Conservation (phyloP, 2,797 vertebrate species). For the Macrochelys suwanniensis region DNA sequence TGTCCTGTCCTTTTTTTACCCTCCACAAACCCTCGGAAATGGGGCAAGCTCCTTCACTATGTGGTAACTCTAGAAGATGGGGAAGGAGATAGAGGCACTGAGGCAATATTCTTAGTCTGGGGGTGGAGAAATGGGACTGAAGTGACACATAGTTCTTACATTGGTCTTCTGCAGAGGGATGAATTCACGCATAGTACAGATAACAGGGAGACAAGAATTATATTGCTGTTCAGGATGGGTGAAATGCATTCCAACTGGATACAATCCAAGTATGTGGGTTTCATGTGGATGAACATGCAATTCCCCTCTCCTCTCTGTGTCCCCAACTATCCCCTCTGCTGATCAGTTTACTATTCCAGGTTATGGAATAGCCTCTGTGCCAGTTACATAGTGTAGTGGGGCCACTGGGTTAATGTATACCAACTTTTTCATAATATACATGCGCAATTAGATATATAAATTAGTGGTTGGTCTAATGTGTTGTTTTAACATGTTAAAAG, state of each 20-base stretch:
- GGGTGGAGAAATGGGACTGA: neutral
- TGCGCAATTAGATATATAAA: constrained; percentile 8
- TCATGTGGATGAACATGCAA: neutral
- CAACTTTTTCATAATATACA: neutral
- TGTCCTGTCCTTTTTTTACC: neutral
- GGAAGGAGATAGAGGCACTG: neutral
- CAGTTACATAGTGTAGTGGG: neutral
- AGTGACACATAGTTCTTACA: neutral
- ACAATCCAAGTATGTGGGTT: neutral
- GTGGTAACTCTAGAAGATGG: neutral
- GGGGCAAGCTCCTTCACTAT: neutral
- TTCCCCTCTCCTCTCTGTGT: neutral
- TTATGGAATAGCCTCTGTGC: neutral
- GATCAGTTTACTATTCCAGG: neutral
- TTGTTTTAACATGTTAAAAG: neutral
- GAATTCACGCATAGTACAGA: neutral
- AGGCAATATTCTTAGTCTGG: neutral
- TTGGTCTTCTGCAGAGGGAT: neutral
- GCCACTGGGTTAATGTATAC: neutral
- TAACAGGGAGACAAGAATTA: neutral
- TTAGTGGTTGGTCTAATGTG: neutral
- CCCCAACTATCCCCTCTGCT: neutral
- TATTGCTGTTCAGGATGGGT: neutral
- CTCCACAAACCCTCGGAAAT: neutral
- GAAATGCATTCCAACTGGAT: neutral